Base-by-base conservation (phyloP, 2,113 vertebrate species). In the Planiliza haematocheilus region DNA sequence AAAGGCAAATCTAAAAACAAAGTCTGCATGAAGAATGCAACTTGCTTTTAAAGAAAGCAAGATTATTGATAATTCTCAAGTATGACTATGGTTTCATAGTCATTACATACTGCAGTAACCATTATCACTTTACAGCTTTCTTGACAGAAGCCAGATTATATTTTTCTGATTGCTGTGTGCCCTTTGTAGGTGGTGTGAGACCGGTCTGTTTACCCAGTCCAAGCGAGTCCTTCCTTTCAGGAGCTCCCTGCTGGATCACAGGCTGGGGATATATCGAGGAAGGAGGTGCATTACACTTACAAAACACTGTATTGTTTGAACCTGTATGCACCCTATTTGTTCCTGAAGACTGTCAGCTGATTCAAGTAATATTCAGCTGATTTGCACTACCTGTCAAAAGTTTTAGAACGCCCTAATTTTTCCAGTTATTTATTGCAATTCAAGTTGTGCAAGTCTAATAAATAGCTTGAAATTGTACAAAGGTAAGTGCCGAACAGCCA, bases 211-310 rank as follows among this genome's bases (percentile, higher is more conserved):
- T 95, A 59, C 94, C 94, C 6, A 72, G 60, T 36, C 39, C 56
- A 2, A 65, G 7, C 0, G 93, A 93, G 39, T 83, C 74, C 6
- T 95, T 95, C 57, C 84, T 73, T n/a, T 16, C 83, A 4, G 91
- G 89, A 7, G 20, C 91, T 0, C 51, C 79, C 39, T 95, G 94
- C 38, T 94, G 93, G 94, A 92, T 94, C 64, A 94, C 91, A 37
- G 94, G 94, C 45, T 95, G 94, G 94, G 94, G 94, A 30, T 87
- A 85, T 20, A 45, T 81, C 10, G 17, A 52, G 0, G 93, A 95
- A 82, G 69, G 84, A 64, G 94, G 94, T 94, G 88, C 56, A 85
- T 67, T 42, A 42, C 12, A 16, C 36, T 34, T 12, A 30, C 24
- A 30, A 30, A 30, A 30, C 24, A 5, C 5, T 30, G 24, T 52